A percentile compares a stretch with the other conserved stretches of the same genome.
Evolutionary conservation across 2,113 vertebrate genomes (phyloP).

Genomic region (Sakesphorus luctuosus): DNA sequence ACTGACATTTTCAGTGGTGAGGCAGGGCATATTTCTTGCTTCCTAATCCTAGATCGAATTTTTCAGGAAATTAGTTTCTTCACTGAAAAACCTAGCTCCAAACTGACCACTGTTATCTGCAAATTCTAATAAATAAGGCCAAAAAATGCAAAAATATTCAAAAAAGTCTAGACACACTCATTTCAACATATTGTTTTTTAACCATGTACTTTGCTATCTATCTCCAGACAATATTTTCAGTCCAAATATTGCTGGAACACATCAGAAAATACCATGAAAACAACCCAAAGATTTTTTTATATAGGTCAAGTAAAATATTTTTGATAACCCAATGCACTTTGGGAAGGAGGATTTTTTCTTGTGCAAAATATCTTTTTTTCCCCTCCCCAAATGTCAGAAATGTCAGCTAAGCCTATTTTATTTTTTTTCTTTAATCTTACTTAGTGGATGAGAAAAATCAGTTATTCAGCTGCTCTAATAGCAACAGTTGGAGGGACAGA

Average conservation of each 20-base stretch:
- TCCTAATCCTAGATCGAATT: not conserved
- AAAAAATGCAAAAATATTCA: not conserved
- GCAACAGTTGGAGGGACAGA: conserved; percentile 61
- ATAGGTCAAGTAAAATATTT: conserved; percentile 37
- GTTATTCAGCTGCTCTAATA: conserved; percentile 33
- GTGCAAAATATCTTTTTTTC: not conserved
- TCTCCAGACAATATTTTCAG: not conserved
- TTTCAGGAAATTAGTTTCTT: not conserved
- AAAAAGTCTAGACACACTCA: not conserved
- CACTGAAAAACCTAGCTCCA: not conserved
- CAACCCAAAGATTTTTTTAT: not conserved
- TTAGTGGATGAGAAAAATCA: conserved; percentile 21
- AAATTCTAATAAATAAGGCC: not conserved
- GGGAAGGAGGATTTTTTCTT: not conserved
- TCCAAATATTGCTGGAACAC: not conserved
- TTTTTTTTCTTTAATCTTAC: not conserved
- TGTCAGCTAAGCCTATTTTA: not conserved
- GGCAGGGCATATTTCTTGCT: not conserved
- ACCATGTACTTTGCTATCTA: not conserved
- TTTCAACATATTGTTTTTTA: not conserved
- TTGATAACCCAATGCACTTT: not conserved
- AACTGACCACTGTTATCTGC: not conserved
- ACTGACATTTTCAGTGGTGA: not conserved
- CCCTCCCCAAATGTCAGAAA: not conserved
- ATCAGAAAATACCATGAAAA: conserved; percentile 30